phyloP scores from a whole-genome alignment of 2,888 invertebrate species.

The Macrophya annulata region DNA sequence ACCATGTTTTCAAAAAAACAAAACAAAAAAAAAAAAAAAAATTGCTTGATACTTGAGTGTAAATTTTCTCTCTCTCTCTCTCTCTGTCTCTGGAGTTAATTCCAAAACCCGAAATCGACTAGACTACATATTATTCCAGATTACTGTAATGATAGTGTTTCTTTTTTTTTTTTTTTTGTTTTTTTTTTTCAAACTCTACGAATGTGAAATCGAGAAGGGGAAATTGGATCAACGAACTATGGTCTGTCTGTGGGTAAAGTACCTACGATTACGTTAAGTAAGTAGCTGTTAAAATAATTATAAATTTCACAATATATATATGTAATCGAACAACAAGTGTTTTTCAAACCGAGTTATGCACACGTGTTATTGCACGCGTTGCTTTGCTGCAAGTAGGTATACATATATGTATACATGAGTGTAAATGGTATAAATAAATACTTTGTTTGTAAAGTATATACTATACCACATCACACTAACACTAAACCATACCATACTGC shows the following conservation, averaged over 20 bases:
- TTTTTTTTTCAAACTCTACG: too few species aligned
- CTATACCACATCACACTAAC: too few species aligned
- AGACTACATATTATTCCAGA: too few species aligned
- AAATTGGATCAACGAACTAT: background rate
- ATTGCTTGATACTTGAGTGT: too few species aligned
- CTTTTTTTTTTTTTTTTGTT: too few species aligned
- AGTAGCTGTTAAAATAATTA: background rate
- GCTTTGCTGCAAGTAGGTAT: background rate
- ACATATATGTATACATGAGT: background rate
- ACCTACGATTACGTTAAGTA: too few species aligned
- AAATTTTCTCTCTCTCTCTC: too few species aligned
- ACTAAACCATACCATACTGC: too few species aligned
- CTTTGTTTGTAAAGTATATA: background rate
- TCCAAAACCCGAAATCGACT: too few species aligned
- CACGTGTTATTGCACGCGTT: conserved; percentile 14
- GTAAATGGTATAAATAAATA: background rate
- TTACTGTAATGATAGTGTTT: too few species aligned
- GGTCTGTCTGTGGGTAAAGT: background rate
- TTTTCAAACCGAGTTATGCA: background rate
- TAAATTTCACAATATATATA: conserved; percentile 1
- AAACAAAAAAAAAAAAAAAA: too few species aligned
- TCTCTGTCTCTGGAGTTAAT: too few species aligned
- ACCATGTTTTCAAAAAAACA: background rate
- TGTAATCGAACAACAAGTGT: conserved; percentile 31
- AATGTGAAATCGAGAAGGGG: background rate